Evolutionary conservation across 2,113 vertebrate genomes (phyloP), one percentile per base, ranked within the genome.

Genomic region (Pelvicachromis taeniatus): DNA sequence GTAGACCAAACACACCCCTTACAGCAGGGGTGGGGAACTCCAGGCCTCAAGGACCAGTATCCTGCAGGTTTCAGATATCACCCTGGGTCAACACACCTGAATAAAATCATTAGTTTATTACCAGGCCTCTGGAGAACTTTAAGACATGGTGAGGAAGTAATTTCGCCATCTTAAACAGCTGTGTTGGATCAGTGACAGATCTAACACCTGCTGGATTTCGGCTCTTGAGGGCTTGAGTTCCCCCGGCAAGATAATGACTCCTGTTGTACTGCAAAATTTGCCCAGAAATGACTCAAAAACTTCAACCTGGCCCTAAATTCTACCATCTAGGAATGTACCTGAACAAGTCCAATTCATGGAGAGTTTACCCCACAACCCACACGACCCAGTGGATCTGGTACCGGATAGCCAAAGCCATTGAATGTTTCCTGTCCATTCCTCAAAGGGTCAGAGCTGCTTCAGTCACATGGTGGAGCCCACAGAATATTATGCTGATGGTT

Each of bases 81-180:
- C 17, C 33, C 33, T 3, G 59, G 31, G 59, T 63, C 59, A 63
- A 17, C 59, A 63, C 9, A 12, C 31, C 31, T 61, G 58, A 35
- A 35, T 61, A 5, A 61, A 61, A n/a, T 61, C 35, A 35, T 35
- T 61, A 61, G 58, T 61, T 61, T 17, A 61, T 61, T 61, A 35
- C 6, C 10, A 63, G n/a, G 59, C 59, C 6, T 33, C 33, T 63
- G 59, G 59, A 35, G 6, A 38, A 63, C 59, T 63, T 63, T 31
- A 38, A 38, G 31, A 0, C 59, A 63, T 63, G 59, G 35, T 38
- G 59, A 63, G 59, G 31, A 63, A 38, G 31, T 63, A 38, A 63
- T 63, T 63, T n/a, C n/a, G 6, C 59, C 1, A 63, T 63, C 35
- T 63, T 12, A 38, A 63, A 35, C 1, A 63, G 59, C 17, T 63